Evolutionary conservation across 1,140 invertebrate genomes (phyloP).

Genomic region (Drosophila ercepeae): DNA sequence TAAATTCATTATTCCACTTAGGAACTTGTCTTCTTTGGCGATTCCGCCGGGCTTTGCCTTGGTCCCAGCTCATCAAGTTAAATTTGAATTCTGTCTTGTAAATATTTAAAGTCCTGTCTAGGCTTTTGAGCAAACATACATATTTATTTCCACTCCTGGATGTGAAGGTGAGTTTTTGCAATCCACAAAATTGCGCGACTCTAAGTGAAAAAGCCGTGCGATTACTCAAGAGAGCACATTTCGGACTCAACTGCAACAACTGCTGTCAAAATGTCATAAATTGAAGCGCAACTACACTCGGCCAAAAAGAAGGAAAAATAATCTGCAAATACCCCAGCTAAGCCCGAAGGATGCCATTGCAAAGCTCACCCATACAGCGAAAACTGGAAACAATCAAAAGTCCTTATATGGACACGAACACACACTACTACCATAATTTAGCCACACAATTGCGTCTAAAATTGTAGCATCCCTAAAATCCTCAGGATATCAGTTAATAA

Average conservation of each 20-base stretch:
- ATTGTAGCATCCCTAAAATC: constrained; percentile 7
- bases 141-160: background rate
- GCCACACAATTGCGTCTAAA: constrained; percentile 9
- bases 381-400: constrained; percentile 55
- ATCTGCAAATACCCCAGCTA: constrained; percentile 26
- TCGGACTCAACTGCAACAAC: constrained; percentile 79
- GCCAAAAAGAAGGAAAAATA: constrained; percentile 38
- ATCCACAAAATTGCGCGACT: constrained; percentile 73
- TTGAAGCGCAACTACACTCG: constrained; percentile 56
- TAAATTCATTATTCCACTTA: constrained; percentile 11
- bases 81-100: constrained; percentile 7
- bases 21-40: constrained; percentile 1
- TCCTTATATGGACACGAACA: constrained; percentile 23
- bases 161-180: constrained; percentile 24
- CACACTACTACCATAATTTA: constrained; percentile 2
- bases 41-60: constrained; percentile 1
- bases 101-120: constrained; percentile 36
- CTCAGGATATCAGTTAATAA: too few species aligned
- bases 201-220: constrained; percentile 77
- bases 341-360: constrained; percentile 39
- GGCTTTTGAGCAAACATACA: constrained; percentile 11
- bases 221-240: constrained; percentile 79
- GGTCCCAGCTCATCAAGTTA: constrained; percentile 8
- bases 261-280: constrained; percentile 82
- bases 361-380: constrained; percentile 20